Evolutionary conservation across 1,140 invertebrate genomes (phyloP), one percentile per base, ranked within the genome.

Genomic region (Sitophilus oryzae): DNA sequence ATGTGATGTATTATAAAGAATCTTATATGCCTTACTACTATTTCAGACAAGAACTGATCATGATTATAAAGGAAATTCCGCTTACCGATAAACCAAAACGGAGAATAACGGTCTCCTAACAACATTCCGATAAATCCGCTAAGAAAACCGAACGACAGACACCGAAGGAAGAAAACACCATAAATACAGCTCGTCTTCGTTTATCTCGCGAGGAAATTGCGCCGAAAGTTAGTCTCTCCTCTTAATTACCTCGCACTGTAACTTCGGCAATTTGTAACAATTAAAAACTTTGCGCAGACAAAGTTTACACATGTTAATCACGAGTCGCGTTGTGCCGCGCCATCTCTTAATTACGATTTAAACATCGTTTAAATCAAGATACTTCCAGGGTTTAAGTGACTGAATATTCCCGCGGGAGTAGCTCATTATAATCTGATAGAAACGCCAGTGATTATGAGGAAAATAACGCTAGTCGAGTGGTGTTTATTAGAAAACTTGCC

Each of bases 281-380:
- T 68, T 69, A 69, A 69, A 69, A 67, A 69, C 57, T 69, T 69
- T 64, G 50, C 56, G 60, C 62, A 61, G 60, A 65, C 64, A 60
- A 69, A 69, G 62, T 69, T 69, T 67, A 69, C 67, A 69, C 67
- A 67, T 69, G 66, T 64, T 69, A 69, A 69, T 69, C 67, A 69
- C 59, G 66, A 66, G 64, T 66, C 66, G 65, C 63, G 60, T 65
- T 67, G 66, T 67, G 42, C 38, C 47, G 61, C 56, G 62, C 56
- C 40, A 58, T 50, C 57, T 58, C 61, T 63, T 66, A 67, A 69
- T 69, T 69, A 67, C 64, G 56, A 40, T 47, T 61, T 56, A 61
- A 65, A 25, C 42, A 23, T 20, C 36, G 16, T 56, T 50, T 64
- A 62, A 64, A 64, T 64, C 60, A 56, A 47, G 52, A 58, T 59